These are phyloP conservation scores for Phrynosoma blainvillii DNA, from an alignment of 2,113 vertebrate species.

Conservation along the genomic window DNA sequence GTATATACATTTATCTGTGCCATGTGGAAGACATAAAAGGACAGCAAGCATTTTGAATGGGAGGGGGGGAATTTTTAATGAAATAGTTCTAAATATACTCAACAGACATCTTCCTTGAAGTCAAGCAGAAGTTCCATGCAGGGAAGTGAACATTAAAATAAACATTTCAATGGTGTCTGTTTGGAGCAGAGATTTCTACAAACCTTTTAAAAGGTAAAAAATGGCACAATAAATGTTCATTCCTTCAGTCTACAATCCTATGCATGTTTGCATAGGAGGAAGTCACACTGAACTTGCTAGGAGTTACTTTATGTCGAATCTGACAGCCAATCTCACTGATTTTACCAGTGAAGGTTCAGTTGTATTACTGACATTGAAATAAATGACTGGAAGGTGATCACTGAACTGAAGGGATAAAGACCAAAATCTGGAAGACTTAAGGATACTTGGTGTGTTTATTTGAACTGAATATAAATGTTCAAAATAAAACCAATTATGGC, in stretches of 20 bases:
- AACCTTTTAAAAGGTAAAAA: background rate
- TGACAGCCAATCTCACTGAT: background rate
- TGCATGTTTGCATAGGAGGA: background rate
- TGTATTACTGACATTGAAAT: background rate
- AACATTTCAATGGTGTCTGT: background rate
- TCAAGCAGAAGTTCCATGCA: background rate
- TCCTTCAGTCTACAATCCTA: background rate
- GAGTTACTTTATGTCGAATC: background rate
- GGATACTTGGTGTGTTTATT: background rate
- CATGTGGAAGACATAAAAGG: background rate
- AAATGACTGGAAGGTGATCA: background rate
- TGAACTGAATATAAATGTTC: background rate
- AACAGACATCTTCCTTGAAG: background rate
- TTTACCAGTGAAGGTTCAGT: background rate
- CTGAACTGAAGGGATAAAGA: background rate
- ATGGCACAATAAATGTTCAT: background rate
- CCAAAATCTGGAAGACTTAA: background rate
- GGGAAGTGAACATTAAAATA: background rate
- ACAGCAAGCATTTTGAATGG: conserved; percentile 2
- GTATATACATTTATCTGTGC: too few species aligned
- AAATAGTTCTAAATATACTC: background rate
- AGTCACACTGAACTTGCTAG: background rate
- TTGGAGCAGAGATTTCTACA: background rate
- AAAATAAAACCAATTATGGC: background rate
- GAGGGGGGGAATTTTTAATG: too few species aligned